Percentiles rank a stretch among this genome's conserved stretches.
These are phyloP conservation scores for Rhinophrynus dorsalis DNA, from an alignment of 2,797 vertebrate genomes.

Conservation along the genomic window DNA sequence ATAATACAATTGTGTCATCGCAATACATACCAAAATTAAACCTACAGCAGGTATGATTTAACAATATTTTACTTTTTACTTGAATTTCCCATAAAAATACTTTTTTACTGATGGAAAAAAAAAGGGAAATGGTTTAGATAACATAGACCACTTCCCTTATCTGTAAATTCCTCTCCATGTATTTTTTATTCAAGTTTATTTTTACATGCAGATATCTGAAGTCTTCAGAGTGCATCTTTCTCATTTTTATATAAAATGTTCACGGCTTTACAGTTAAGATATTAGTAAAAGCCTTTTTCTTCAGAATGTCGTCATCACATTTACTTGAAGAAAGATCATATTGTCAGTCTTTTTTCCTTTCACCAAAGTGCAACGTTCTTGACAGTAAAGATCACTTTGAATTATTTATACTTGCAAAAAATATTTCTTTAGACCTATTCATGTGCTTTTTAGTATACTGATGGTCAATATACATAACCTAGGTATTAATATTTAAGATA, in stretches of 20 bases:
- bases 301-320: conserved; percentile 23
- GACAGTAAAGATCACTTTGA: conserved; percentile 40
- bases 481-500: background rate
- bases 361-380: conserved; percentile 37
- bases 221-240: conserved; percentile 4
- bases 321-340: conserved; percentile 30
- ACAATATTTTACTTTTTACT: too few relatives aligned
- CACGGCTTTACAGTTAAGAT: conserved; percentile 5
- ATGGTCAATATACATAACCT: too few relatives aligned
- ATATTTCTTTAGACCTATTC: conserved; percentile 31
- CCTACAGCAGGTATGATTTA: too few relatives aligned
- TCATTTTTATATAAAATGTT: conserved; percentile 6
- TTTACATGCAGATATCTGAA: conserved; percentile 4
- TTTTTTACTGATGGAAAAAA: too few relatives aligned
- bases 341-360: conserved; percentile 26
- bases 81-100: background rate
- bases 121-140: background rate
- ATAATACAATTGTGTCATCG: too few relatives aligned
- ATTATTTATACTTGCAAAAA: conserved; percentile 45
- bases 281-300: conserved; percentile 14
- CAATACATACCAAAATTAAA: too few relatives aligned
- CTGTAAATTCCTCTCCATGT: background rate
- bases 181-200: background rate
- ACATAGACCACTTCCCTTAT: background rate
- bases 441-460: conserved; percentile 11